Percentiles rank a stretch among this genome's conserved stretches.
These are phyloP conservation scores for Scaeva pyrastri DNA, from an alignment of 2,888 invertebrate species.

Conservation along the genomic window DNA sequence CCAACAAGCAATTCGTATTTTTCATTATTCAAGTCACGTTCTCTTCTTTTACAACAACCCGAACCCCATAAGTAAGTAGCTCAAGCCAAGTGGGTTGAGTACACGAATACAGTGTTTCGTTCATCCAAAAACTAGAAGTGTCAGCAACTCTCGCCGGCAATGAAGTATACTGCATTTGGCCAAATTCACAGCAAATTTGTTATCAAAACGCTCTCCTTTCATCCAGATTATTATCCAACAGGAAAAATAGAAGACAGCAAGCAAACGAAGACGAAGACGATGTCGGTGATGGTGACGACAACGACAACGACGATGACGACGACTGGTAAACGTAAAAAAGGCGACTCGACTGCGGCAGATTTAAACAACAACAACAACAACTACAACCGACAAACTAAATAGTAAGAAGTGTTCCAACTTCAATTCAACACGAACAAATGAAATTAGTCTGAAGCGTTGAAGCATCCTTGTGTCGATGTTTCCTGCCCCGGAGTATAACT, in stretches of 20 bases:
- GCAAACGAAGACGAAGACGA: constrained; percentile 20
- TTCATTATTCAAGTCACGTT: constrained; percentile 71
- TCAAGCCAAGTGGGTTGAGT: background rate
- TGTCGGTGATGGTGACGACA: background rate
- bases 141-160: constrained; percentile 48
- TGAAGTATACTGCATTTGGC: constrained; percentile 67
- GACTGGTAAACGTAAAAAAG: background rate
- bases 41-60: constrained; percentile 35
- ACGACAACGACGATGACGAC: background rate
- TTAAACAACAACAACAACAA: background rate
- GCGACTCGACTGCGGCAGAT: constrained; percentile 15
- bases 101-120: too few relatives aligned
- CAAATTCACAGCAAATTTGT: constrained; percentile 71
- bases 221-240: constrained; percentile 28
- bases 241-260: constrained; percentile 41
- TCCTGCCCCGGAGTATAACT: constrained; percentile 67
- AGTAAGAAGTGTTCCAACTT: constrained; percentile 56
- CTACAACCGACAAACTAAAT: constrained; percentile 3
- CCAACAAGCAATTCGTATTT: constrained; percentile 32
- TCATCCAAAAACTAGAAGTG: constrained; percentile 48
- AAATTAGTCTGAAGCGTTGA: constrained; percentile 74
- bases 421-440: constrained; percentile 74
- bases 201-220: constrained; percentile 54
- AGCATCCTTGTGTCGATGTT: constrained; percentile 71
- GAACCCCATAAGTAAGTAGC: constrained; percentile 32